phyloP scores from a whole-genome alignment of 2,888 invertebrate species.

The Tipula lateralis region DNA sequence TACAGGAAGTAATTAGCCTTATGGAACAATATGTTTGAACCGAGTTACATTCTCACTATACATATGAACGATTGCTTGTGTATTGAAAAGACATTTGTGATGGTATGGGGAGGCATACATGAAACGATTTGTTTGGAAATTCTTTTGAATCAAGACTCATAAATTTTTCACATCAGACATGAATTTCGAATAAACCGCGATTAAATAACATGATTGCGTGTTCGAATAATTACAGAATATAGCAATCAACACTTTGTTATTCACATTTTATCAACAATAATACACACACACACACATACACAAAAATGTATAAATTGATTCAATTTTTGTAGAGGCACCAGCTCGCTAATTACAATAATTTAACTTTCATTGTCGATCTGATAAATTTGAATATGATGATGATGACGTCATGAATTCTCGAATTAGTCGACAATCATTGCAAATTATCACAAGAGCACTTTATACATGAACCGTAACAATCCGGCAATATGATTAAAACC shows the following conservation, averaged over 20 bases:
- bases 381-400: background rate
- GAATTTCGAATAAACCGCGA: background rate
- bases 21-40: no score
- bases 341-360: background rate
- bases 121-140: no score
- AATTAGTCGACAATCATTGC: no score
- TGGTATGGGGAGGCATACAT: no score
- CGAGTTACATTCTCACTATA: no score
- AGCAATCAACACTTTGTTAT: conserved; percentile 4
- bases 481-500: background rate
- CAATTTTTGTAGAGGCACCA: background rate
- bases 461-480: background rate
- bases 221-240: background rate
- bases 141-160: no score
- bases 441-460: background rate
- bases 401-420: background rate
- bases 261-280: background rate
- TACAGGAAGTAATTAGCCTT: no score
- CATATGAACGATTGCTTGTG: no score
- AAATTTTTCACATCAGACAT: background rate
- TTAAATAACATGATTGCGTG: background rate
- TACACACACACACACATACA: no score
- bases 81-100: no score
- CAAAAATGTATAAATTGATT: background rate
- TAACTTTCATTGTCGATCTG: background rate